Conservation (phyloP, 1,140 invertebrate species). For the Cotesia vestalis region DNA sequence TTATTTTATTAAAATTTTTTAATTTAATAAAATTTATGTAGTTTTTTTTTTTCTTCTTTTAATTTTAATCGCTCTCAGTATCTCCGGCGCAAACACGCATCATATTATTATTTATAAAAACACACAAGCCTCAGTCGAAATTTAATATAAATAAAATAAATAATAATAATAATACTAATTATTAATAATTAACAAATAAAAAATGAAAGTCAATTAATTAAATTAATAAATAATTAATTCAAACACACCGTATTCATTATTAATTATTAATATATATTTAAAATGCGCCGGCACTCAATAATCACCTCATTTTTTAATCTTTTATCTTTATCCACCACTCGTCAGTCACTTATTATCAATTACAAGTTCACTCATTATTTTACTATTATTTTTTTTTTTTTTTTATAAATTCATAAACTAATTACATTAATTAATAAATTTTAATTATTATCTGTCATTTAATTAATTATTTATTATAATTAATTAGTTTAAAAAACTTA, state of each 20-base stretch:
- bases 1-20: background rate
- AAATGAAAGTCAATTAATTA: background rate
- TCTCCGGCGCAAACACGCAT: constrained; percentile 31
- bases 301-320: background rate
- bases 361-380: constrained; percentile 6
- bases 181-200: background rate
- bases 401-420: background rate
- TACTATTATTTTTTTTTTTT: background rate
- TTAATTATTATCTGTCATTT: constrained; percentile 22
- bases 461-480: constrained; percentile 11
- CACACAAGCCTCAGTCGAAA: constrained; percentile 49
- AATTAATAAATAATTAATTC: constrained; percentile 32
- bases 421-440: constrained; percentile 1
- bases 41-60: constrained; percentile 29
- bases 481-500: constrained; percentile 15
- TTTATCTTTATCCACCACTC: background rate
- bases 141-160: too few relatives aligned
- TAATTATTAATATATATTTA: background rate
- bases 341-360: constrained; percentile 2
- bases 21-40: background rate
- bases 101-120: constrained; percentile 51
- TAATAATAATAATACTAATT: constrained; percentile 4
- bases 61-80: constrained; percentile 37
- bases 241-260: background rate
- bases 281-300: background rate